A percentile compares a stretch with the other conserved stretches of the same genome.
Evolutionary conservation across 2,888 invertebrate species (phyloP).

Genomic region (Spodoptera picta): DNA sequence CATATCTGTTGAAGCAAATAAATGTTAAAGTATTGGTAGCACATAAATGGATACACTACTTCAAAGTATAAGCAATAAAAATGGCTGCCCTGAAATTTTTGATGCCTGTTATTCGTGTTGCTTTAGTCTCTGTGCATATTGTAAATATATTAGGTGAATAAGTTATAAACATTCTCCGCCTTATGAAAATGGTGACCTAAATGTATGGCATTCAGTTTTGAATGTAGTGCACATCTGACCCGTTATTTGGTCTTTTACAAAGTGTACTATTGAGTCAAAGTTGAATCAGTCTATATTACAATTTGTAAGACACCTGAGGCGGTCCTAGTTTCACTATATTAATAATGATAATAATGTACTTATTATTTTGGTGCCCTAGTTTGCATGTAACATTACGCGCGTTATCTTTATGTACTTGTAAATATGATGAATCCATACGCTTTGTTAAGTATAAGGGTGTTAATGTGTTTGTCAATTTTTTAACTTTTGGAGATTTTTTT

Average conservation of each 20-base stretch:
- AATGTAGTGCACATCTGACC: constrained; percentile 54
- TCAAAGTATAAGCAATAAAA: constrained; percentile 74
- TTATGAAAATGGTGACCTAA: constrained; percentile 79
- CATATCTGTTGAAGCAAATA: constrained; percentile 79
- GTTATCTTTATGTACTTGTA: constrained; percentile 80
- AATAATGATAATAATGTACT: constrained; percentile 75
- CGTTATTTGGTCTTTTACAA: constrained; percentile 50
- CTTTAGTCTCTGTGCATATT: constrained; percentile 84
- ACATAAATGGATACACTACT: constrained; percentile 62
- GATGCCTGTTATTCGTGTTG: constrained; percentile 73
- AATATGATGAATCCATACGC: constrained; percentile 88
- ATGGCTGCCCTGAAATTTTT: constrained; percentile 68
- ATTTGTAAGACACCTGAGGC: constrained; percentile 54
- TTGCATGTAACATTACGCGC: constrained; percentile 82
- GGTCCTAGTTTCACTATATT: constrained; percentile 60
- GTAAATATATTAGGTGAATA: constrained; percentile 80
- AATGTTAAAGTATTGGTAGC: constrained; percentile 62
- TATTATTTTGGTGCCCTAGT: constrained; percentile 82
- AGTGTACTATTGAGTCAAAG: constrained; percentile 40
- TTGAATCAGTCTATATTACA: constrained; percentile 25
- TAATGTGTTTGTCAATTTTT: constrained; percentile 87
- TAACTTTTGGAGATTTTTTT: constrained; percentile 82
- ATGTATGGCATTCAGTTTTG: constrained; percentile 63
- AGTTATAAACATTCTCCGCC: constrained; percentile 82
- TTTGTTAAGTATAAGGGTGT: constrained; percentile 87